Conservation (phyloP, 2,113 vertebrate genomes). For the Nycticryphes semicollaris region DNA sequence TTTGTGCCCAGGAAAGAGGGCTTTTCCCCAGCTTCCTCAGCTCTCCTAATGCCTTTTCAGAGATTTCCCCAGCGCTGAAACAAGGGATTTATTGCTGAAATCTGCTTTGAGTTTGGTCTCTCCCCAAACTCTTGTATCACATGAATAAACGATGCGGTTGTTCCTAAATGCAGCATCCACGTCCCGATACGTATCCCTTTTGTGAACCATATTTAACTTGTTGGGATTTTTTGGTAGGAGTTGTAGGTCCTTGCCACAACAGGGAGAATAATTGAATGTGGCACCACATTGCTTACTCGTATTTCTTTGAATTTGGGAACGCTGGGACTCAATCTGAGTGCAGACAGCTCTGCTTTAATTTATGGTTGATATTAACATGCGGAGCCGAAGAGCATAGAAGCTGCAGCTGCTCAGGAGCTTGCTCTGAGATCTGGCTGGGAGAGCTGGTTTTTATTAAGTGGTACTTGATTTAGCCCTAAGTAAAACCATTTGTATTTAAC, state of each 20-base stretch:
- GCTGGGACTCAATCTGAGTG: not conserved
- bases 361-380: not conserved
- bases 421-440: not conserved
- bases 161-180: not conserved
- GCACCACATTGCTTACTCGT: not conserved
- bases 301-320: not conserved
- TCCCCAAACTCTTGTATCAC: rapidly evolving
- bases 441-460: not conserved
- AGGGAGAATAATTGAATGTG: not conserved
- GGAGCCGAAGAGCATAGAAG: not conserved
- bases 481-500: not conserved
- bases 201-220: not conserved
- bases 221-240: not conserved
- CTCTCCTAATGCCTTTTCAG: not conserved
- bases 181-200: not conserved
- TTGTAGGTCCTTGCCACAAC: not conserved
- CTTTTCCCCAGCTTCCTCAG: not conserved
- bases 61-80: not conserved
- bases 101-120: not conserved
- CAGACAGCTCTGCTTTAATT: not conserved
- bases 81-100: not conserved
- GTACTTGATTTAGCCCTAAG: not conserved
- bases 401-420: not conserved
- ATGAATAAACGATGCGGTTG: rapidly evolving
- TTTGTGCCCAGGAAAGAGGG: rapidly evolving